Base-by-base conservation (phyloP, 2,888 invertebrate genomes). In the Strigamia crassipes region DNA sequence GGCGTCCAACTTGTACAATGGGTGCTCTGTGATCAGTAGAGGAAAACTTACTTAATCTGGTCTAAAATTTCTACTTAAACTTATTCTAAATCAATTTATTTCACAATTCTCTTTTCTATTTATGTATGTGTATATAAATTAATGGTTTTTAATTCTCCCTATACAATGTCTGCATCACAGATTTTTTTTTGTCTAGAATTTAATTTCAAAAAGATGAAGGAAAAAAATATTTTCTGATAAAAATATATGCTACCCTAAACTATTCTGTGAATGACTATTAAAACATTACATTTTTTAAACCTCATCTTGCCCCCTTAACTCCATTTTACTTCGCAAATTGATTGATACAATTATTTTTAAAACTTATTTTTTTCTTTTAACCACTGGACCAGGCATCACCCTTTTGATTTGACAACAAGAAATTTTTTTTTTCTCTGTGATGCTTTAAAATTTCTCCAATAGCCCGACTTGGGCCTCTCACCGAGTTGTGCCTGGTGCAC, bases 401-500 rank as follows among this genome's bases (percentile, higher is more conserved):
- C 73, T 31, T 73, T 31, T n/a, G 12, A 66, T 51, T 18, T 51
- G 10, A 13, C 12, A 12, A 8, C 61, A 66, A 66, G 12, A 66
- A 73, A 27, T 31, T 31, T 73, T 73, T 73, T 73, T 73, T n/a
- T 23, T 31, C 5, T 1, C 5, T 1, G 13, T 73, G 73, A 73
- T 73, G 73, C n/a, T 27, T 73, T 31, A 73, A 13, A 73, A 6
- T 73, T n/a, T 9, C 73, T 27, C 73, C 73, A 23, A 73, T 56
- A 73, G 73, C 73, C 73, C 73, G 31, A 73, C 13, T 27, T 73
- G 73, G 73, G 31, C 13, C 73, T 73, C 23, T 8, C 73, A 73
- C n/a, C 73, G 27, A 73, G 27, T 73, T 73, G 73, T 61, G 73
- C 31, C 73, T 73, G 73, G 73, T 73, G 73, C 73, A 73, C 73